Conservation (phyloP, 2,113 vertebrate species). For the Podarcis cretensis region DNA sequence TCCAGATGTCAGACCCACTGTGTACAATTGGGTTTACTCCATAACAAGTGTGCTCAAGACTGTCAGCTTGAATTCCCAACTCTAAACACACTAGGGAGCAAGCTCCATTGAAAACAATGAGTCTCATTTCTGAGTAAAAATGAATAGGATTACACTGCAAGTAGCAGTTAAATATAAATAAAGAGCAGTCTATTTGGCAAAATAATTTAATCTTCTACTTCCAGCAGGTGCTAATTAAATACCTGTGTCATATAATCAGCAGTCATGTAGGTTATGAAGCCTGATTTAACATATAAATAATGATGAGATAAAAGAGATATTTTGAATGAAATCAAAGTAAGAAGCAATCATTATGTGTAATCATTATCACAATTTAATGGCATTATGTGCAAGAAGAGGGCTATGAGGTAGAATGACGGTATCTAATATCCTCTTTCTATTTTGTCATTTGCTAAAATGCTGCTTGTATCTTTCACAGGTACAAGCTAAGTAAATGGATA, state of each 20-base stretch:
- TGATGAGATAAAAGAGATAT: constrained; percentile 67
- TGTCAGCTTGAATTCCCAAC: constrained; percentile 1
- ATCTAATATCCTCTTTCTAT: not conserved
- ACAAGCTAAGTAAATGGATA: not conserved
- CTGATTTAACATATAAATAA: constrained; percentile 66
- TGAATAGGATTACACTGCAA: constrained; percentile 17
- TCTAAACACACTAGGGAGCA: not conserved
- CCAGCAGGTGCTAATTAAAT: constrained; percentile 67
- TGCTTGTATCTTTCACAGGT: not conserved
- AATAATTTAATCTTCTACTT: constrained; percentile 52
- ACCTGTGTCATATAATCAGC: constrained; percentile 67
- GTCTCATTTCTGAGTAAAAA: not conserved
- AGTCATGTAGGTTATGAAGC: constrained; percentile 59
- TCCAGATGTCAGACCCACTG: not conserved
- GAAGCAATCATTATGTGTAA: constrained; percentile 71
- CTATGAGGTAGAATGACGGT: constrained; percentile 46
- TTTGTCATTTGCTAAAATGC: not conserved
- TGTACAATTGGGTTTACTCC: too few species aligned
- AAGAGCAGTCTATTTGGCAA: constrained; percentile 54
- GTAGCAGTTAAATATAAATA: constrained; percentile 62
- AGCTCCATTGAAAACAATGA: not conserved
- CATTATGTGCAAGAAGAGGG: constrained; percentile 48
- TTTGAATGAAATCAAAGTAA: constrained; percentile 68
- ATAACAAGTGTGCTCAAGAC: not conserved
- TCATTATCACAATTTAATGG: constrained; percentile 66